phyloP scores from a whole-genome alignment of 2,888 invertebrate species.

The Nephrotoma guestfalica region DNA sequence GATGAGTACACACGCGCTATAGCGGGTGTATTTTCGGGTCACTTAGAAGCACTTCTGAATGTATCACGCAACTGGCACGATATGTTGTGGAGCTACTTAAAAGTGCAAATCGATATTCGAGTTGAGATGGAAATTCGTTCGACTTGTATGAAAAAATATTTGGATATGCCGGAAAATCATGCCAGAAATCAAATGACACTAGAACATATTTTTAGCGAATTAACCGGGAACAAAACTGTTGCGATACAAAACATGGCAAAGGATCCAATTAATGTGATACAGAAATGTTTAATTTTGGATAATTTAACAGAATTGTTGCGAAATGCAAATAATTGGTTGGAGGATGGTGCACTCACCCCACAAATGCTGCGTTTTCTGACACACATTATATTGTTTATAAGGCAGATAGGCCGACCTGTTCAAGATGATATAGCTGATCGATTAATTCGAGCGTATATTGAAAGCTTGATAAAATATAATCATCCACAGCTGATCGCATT shows the following conservation, averaged over 20 bases:
- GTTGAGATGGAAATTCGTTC: constrained; percentile 67
- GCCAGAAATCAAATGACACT: constrained; percentile 54
- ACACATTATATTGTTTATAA: constrained; percentile 70
- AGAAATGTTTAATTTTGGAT: constrained; percentile 73
- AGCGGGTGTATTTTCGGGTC: constrained; percentile 68
- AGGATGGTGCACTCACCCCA: constrained; percentile 34
- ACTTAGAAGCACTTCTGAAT: constrained; percentile 58
- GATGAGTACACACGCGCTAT: constrained; percentile 49
- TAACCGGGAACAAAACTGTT: constrained; percentile 44
- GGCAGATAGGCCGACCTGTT: constrained; percentile 59
- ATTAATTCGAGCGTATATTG: constrained; percentile 60
- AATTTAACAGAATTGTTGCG: constrained; percentile 60
- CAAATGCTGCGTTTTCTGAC: constrained; percentile 56
- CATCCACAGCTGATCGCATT: constrained; percentile 69
- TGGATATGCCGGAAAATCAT: constrained; percentile 47
- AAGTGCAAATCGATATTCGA: constrained; percentile 64
- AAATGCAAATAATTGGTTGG: constrained; percentile 51
- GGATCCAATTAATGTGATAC: constrained; percentile 59
- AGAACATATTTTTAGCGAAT: constrained; percentile 51
- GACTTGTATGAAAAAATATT: constrained; percentile 38
- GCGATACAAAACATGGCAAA: constrained; percentile 36
- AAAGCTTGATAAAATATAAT: constrained; percentile 53
- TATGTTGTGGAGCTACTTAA: constrained; percentile 75
- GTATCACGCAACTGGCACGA: constrained; percentile 78
- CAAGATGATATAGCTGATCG: constrained; percentile 57